Percentiles rank a stretch among this genome's conserved stretches.
Conservation (phyloP, 2,888 invertebrate species). For the Chouioia cunea region DNA sequence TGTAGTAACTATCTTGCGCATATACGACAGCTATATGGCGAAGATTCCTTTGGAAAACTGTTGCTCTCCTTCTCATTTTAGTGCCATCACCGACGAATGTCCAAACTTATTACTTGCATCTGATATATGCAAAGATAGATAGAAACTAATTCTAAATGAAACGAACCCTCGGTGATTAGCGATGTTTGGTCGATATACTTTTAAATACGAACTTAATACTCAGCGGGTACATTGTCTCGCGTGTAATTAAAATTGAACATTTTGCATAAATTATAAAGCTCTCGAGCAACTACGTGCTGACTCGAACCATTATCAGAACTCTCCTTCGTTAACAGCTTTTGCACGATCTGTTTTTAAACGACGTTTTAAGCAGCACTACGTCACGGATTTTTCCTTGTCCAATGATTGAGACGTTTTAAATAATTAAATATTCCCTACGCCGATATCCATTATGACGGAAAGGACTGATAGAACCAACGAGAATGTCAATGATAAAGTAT, state of each 20-base stretch:
- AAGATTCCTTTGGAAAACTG: no score
- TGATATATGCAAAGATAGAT: no score
- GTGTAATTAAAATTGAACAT: slow-evolving; percentile 35
- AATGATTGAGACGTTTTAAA: not conserved
- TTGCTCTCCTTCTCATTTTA: no score
- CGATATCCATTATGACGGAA: no score
- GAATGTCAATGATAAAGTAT: no score
- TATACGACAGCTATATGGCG: not conserved
- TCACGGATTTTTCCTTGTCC: not conserved
- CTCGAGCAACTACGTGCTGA: not conserved
- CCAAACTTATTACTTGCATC: no score
- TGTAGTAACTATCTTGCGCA: not conserved
- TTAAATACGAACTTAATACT: slow-evolving; percentile 17
- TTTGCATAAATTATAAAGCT: slow-evolving; percentile 29
- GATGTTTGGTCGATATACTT: slow-evolving; percentile 31
- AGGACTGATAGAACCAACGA: no score
- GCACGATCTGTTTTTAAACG: slow-evolving; percentile 17
- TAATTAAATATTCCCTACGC: no score
- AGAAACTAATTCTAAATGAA: no score
- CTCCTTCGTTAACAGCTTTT: slow-evolving; percentile 5
- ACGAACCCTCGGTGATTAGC: slow-evolving; percentile 15
- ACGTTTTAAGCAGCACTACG: slow-evolving; percentile 15
- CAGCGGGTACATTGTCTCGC: not conserved
- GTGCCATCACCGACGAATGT: no score
- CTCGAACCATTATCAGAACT: slow-evolving; percentile 22